These are phyloP conservation scores for Diceros bicornis DNA, from an alignment of 2,797 vertebrate genomes.

Conservation along the genomic window DNA sequence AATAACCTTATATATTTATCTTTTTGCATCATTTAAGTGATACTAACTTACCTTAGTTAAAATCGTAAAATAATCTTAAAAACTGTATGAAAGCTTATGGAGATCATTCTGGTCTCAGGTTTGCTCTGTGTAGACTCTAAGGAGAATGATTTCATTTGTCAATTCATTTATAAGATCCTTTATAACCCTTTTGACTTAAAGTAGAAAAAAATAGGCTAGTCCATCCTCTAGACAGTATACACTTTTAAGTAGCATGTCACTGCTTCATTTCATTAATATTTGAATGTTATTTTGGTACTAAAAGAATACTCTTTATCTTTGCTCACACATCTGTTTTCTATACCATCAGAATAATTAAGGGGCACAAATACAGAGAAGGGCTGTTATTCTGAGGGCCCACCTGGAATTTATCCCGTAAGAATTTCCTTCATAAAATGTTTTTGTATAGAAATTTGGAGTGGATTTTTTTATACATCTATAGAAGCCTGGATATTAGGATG, in stretches of 20 bases:
- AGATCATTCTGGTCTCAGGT: neutral
- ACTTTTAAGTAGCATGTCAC: neutral
- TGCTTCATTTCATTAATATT: conserved; percentile 38
- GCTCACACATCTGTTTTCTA: conserved; percentile 43
- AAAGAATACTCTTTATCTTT: conserved; percentile 37
- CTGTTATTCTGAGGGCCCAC: neutral
- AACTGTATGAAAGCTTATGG: neutral
- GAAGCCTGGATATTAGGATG: neutral
- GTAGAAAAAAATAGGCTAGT: neutral
- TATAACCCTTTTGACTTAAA: neutral
- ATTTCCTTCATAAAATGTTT: neutral
- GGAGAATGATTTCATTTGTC: conserved; percentile 48
- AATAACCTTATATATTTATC: neutral
- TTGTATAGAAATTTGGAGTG: neutral
- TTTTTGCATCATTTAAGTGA: neutral
- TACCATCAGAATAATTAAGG: neutral
- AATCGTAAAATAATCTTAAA: conserved; percentile 43
- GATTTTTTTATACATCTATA: neutral
- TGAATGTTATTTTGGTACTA: conserved; percentile 44
- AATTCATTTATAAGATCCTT: neutral
- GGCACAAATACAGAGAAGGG: conserved; percentile 36
- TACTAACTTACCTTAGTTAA: conserved; percentile 14
- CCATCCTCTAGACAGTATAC: neutral
- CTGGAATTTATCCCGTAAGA: neutral
- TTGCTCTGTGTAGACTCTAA: neutral